phyloP scores from a whole-genome alignment of 2,888 invertebrate genomes.

The Syrphus vitripennis region DNA sequence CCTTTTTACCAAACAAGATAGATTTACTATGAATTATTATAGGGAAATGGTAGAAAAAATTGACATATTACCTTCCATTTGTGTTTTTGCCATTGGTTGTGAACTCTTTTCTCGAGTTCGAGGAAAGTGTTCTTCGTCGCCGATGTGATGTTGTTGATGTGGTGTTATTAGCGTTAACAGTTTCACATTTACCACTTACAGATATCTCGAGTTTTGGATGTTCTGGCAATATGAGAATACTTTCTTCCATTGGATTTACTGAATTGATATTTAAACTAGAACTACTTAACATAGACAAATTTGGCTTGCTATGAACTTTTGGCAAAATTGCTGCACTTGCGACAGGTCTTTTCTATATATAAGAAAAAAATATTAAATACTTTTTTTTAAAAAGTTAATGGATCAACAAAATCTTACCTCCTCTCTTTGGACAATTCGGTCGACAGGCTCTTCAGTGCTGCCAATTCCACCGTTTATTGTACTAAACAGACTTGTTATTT shows the following conservation, averaged over 20 bases:
- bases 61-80: slow-evolving; percentile 76
- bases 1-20: too few relatives aligned
- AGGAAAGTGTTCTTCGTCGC: slow-evolving; percentile 77
- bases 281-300: slow-evolving; percentile 71
- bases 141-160: slow-evolving; percentile 73
- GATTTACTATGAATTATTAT: background rate
- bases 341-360: slow-evolving; percentile 52
- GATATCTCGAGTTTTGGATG: slow-evolving; percentile 77
- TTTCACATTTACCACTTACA: slow-evolving; percentile 76
- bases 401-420: slow-evolving; percentile 18
- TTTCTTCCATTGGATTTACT: slow-evolving; percentile 76
- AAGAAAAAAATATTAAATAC: background rate
- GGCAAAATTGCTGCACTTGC: slow-evolving; percentile 76
- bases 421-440: slow-evolving; percentile 58
- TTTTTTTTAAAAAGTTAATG: background rate
- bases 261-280: slow-evolving; percentile 61
- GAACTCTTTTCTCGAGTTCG: slow-evolving; percentile 76
- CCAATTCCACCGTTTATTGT: slow-evolving; percentile 30
- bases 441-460: slow-evolving; percentile 12
- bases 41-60: background rate
- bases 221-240: slow-evolving; percentile 78
- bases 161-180: slow-evolving; percentile 72
- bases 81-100: slow-evolving; percentile 74
- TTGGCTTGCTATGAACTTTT: slow-evolving; percentile 77
- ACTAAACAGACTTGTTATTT: slow-evolving; percentile 35